A percentile compares a stretch with the other conserved stretches of the same genome.
These are phyloP conservation scores for Drosophila grimshawi DNA, from an alignment of 1,140 invertebrate species.

Conservation along the genomic window DNA sequence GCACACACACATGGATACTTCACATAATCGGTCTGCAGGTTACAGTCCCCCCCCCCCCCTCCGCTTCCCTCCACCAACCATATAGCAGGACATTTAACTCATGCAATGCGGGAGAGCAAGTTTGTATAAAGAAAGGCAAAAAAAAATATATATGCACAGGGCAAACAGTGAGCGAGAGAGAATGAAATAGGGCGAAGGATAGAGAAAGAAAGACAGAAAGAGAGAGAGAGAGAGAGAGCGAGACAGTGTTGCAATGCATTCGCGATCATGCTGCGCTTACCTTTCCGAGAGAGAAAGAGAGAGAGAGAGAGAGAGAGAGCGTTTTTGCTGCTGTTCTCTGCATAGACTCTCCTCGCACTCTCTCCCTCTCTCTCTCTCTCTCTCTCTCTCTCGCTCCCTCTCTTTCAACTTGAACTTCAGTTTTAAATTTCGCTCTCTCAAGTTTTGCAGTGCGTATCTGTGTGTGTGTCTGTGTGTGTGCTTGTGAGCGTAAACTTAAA, in stretches of 20 bases:
- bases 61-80: not conserved
- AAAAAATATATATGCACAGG: not conserved
- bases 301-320: not conserved
- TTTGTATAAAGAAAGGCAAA: not conserved
- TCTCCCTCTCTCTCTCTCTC: not conserved
- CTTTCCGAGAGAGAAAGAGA: not conserved
- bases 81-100: constrained; percentile 68
- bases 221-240: not conserved
- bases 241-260: not conserved
- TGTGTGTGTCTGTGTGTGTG: constrained; percentile 1
- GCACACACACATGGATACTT: not conserved
- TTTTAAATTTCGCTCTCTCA: not conserved
- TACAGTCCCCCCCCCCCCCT: not conserved
- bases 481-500: not conserved
- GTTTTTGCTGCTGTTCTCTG: not conserved
- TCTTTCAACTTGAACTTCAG: constrained; percentile 8
- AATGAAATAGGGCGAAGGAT: not conserved
- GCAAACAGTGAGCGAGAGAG: not conserved
- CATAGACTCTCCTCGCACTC: too few relatives aligned
- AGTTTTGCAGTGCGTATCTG: constrained; percentile 8
- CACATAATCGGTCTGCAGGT: constrained; percentile 1
- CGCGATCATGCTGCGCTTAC: not conserved
- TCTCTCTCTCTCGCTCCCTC: not conserved
- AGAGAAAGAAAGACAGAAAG: not conserved
- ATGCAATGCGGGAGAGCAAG: constrained; percentile 32